A percentile compares a stretch with the other conserved stretches of the same genome.
Conservation (phyloP, 2,113 vertebrate genomes). For the Alligator sinensis region DNA sequence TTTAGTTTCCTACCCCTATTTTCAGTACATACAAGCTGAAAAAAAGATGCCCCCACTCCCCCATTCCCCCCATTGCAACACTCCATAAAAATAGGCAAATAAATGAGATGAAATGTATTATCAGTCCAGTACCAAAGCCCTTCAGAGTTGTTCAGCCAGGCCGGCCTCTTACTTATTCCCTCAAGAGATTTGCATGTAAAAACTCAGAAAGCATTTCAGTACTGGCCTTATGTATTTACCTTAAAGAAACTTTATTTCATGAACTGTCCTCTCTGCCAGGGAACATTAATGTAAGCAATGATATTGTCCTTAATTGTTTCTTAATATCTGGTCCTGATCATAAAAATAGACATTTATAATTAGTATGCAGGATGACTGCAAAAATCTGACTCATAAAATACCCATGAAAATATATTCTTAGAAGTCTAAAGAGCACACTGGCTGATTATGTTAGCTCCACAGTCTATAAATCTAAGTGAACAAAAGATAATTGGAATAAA, state of each 20-base stretch:
- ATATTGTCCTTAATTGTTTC: slow-evolving; percentile 24
- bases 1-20: neutral
- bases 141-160: neutral
- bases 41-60: rapidly evolving
- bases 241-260: neutral
- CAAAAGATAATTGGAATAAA: slow-evolving; percentile 64
- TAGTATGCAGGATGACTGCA: slow-evolving; percentile 3
- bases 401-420: slow-evolving; percentile 11
- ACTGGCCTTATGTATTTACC: neutral
- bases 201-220: neutral
- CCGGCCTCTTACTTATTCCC: neutral
- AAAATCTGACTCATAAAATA: slow-evolving; percentile 16
- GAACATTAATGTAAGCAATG: neutral
- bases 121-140: neutral
- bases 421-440: slow-evolving; percentile 26
- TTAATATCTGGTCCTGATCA: neutral
- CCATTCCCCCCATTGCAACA: rapidly evolving
- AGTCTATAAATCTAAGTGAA: slow-evolving; percentile 35
- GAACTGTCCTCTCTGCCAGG: neutral
- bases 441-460: slow-evolving; percentile 47
- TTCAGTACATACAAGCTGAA: neutral
- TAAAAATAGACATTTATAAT: slow-evolving; percentile 37
- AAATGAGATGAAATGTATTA: neutral
- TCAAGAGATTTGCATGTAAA: neutral
- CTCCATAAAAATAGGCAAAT: too few relatives aligned